Evolutionary conservation across 2,888 invertebrate genomes (phyloP).

Genomic region (Parelbella ahira): DNA sequence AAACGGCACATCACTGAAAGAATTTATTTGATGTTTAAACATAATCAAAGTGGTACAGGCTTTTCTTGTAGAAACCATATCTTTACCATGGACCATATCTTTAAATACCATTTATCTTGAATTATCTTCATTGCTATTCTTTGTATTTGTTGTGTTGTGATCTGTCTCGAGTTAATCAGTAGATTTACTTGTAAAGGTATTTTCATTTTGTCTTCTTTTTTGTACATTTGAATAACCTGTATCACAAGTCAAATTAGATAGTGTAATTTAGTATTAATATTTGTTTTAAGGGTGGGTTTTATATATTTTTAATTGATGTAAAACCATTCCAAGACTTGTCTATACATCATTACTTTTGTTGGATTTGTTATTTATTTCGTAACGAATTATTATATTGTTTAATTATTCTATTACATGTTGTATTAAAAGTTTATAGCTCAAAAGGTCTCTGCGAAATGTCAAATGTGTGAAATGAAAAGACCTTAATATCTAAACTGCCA

Average conservation of each 20-base stretch:
- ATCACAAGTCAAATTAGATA: conserved; percentile 49
- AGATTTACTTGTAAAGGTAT: too few relatives aligned
- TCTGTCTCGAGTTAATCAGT: too few relatives aligned
- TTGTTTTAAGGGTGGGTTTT: conserved; percentile 49
- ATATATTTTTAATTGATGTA: conserved; percentile 43
- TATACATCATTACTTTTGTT: conserved; percentile 28
- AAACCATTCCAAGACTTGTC: conserved; percentile 56
- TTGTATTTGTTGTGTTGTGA: conserved; percentile 2
- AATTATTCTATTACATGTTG: conserved; percentile 5
- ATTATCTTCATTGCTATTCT: neutral
- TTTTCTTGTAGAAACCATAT: conserved; percentile 14
- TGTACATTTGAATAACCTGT: conserved; percentile 44
- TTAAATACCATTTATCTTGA: too few relatives aligned
- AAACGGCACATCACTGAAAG: conserved; percentile 32
- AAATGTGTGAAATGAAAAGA: conserved; percentile 1
- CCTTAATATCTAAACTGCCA: too few relatives aligned
- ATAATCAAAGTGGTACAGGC: conserved; percentile 5
- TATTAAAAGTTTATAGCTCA: too few relatives aligned
- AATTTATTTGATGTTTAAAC: conserved; percentile 2
- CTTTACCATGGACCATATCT: too few relatives aligned
- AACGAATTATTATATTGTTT: conserved; percentile 14
- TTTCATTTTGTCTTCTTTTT: too few relatives aligned
- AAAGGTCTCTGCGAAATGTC: neutral
- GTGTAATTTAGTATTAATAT: conserved; percentile 65
- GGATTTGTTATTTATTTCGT: conserved; percentile 24